Conservation (phyloP, 2,113 vertebrate genomes). For the Origma solitaria region DNA sequence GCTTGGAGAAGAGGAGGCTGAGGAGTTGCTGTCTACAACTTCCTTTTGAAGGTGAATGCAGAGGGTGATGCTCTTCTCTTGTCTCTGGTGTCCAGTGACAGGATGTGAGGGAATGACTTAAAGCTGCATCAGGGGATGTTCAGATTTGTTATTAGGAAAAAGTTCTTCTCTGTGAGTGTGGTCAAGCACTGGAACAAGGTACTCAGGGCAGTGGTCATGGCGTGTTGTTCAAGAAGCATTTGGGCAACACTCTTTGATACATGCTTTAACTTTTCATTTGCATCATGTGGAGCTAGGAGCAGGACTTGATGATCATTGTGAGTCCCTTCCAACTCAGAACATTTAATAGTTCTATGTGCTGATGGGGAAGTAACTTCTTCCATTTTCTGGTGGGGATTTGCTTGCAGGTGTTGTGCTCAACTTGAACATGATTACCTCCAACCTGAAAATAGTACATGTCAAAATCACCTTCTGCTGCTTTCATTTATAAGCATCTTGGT, state of each 20-base stretch:
- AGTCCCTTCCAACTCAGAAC: neutral
- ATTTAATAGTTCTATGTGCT: neutral
- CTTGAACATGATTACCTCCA: fast-evolving
- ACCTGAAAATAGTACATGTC: neutral
- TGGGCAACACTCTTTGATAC: neutral
- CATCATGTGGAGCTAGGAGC: neutral
- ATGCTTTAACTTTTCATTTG: neutral
- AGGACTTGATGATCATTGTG: fast-evolving
- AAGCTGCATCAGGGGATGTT: neutral
- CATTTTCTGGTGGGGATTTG: neutral
- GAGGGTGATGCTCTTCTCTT: neutral
- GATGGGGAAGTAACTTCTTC: neutral
- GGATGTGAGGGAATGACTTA: neutral
- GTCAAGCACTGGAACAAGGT: neutral
- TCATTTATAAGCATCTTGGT: neutral
- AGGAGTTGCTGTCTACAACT: neutral
- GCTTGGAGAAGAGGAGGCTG: neutral
- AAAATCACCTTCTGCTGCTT: neutral
- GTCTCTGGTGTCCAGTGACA: neutral
- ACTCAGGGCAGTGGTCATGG: neutral
- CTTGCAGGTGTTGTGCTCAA: neutral
- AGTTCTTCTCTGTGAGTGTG: neutral
- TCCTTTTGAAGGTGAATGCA: neutral
- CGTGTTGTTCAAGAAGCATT: neutral
- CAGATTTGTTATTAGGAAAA: neutral